Base-by-base conservation (phyloP, 2,113 vertebrate species). In the Oryzias woworae region DNA sequence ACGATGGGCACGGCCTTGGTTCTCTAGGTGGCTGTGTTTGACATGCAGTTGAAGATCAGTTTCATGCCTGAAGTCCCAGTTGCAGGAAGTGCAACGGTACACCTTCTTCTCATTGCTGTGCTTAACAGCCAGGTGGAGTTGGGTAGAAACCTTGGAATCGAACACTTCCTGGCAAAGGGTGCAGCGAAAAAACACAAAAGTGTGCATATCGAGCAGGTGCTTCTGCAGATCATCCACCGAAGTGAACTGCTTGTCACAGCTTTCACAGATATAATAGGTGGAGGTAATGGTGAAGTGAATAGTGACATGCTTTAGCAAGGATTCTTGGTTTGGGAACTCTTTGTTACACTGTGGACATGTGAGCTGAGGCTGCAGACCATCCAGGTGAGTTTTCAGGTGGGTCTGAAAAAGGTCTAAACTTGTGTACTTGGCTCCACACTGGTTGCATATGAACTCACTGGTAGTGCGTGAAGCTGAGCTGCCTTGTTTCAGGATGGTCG, bases 311-410 rank as follows among this genome's bases (percentile, higher is more conserved):
- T 98, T 97, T 74, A 99, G 86, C 83, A 99, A 85, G 60, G 97
- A 95, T 77, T 99, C 97, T 57, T 98, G 97, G 82, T 96, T 97
- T 51, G 96, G 96, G 83, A 99, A 97, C 71, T 99, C 97, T 88
- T 99, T 98, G 94, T 96, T 96, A 90, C 97, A 99, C 87, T 99
- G 97, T 45, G 97, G 97, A 71, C 97, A 99, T 63, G 95, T 97
- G 82, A 96, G 85, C 72, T 95, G 95, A 4, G 95, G 96, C 74
- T 96, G 93, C 68, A 97, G 91, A 26, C 93, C 93, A 76, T 98
- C 97, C 22, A 98, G 92, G 65, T 99, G 97, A 44, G 95, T 96
- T 90, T 98, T 98, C 62, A 98, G 93, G 84, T 99, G 97, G 75
- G 96, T 95, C 92, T 99, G 97, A 82, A 99, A 98, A 85, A 96